A percentile compares a stretch with the other conserved stretches of the same genome.
phyloP scores from a whole-genome alignment of 2,113 vertebrate species.

The Rhabdornis inornatus region DNA sequence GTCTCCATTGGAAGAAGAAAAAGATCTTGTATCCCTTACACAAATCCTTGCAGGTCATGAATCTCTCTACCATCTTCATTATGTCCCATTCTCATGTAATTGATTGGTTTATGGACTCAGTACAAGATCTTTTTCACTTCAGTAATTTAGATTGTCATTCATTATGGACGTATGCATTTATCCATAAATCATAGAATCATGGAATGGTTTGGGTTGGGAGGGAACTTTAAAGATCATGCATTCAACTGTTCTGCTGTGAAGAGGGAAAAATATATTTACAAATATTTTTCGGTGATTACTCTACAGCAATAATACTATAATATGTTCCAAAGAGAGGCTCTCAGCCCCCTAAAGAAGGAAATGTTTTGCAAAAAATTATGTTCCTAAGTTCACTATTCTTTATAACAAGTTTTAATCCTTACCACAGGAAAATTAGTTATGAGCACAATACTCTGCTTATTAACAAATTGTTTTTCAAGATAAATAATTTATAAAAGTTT shows the following conservation, averaged over 20 bases:
- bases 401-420: neutral
- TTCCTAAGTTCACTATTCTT: neutral
- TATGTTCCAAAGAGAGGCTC: neutral
- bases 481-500: neutral
- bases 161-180: neutral
- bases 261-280: neutral
- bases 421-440: neutral
- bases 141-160: neutral
- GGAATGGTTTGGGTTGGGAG: neutral
- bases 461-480: neutral
- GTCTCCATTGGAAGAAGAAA: neutral
- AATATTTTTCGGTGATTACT: neutral
- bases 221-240: neutral
- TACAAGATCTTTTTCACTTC: neutral
- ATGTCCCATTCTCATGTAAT: neutral
- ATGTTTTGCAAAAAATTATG: neutral
- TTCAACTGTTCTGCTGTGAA: too few species aligned
- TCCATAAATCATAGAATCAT: neutral
- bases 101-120: neutral
- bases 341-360: neutral
- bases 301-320: neutral
- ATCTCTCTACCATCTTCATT: neutral
- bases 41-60: neutral
- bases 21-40: neutral
- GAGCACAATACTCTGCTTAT: neutral